These are phyloP conservation scores for Colinus virginianus DNA, from an alignment of 2,113 vertebrate species.

Conservation along the genomic window DNA sequence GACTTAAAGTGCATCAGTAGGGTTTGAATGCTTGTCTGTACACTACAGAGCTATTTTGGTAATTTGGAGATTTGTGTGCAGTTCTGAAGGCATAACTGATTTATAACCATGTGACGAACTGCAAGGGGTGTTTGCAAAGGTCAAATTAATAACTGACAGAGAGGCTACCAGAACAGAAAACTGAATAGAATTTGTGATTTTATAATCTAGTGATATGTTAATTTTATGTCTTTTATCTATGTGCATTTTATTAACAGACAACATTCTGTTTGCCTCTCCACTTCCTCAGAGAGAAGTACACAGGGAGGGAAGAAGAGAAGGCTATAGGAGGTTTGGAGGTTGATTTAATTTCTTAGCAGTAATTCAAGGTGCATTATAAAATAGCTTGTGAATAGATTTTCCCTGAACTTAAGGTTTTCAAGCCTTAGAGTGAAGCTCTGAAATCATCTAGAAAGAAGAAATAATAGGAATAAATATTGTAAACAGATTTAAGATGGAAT, in stretches of 20 bases:
- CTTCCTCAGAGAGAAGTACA: background rate
- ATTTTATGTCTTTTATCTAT: conserved; percentile 49
- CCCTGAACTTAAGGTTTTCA: background rate
- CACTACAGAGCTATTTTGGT: background rate
- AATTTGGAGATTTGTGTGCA: background rate
- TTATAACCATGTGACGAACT: background rate
- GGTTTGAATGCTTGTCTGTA: background rate
- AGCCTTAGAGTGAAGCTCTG: background rate
- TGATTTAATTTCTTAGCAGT: conserved; percentile 20
- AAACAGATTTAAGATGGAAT: background rate
- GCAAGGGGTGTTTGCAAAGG: conserved; percentile 48
- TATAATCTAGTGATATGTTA: conserved; percentile 49
- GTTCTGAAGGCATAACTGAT: conserved; percentile 31
- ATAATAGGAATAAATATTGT: background rate
- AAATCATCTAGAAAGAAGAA: background rate
- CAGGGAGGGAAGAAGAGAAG: background rate
- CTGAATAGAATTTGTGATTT: conserved; percentile 53
- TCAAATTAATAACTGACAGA: conserved; percentile 56
- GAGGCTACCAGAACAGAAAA: conserved; percentile 32
- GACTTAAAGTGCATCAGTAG: background rate
- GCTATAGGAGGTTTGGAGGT: background rate
- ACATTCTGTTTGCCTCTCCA: background rate
- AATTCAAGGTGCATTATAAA: conserved; percentile 10
- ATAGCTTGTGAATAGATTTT: background rate
- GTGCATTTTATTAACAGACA: conserved; percentile 49